A percentile compares a stretch with the other conserved stretches of the same genome.
Evolutionary conservation across 37 sponge, comb jelly and placozoan species (phyloP).

Genomic region (Agelas oroides): DNA sequence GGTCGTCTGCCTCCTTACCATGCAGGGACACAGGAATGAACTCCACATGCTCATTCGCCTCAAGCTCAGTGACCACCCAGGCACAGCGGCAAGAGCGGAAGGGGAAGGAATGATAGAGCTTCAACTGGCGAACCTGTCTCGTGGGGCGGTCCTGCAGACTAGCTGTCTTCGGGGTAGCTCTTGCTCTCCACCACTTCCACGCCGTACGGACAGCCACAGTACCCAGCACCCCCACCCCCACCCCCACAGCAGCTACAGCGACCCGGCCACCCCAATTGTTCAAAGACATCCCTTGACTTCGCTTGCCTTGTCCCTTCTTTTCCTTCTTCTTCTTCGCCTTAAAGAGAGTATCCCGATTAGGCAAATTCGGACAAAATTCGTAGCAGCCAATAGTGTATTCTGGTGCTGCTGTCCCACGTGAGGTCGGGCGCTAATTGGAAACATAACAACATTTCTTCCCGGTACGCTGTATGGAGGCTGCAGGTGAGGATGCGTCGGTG

Average conservation of each 20-base stretch:
- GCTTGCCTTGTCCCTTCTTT: too few species aligned
- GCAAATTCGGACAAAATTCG: too few species aligned
- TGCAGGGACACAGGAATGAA: slow-evolving; percentile 45
- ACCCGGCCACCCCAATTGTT: not conserved
- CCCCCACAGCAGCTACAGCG: not conserved
- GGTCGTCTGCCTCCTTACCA: slow-evolving; percentile 53
- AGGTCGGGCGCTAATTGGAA: too few species aligned
- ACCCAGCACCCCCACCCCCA: slow-evolving; percentile 22
- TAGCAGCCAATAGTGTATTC: too few species aligned
- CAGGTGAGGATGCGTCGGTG: slow-evolving; percentile 26
- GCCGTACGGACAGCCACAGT: not conserved
- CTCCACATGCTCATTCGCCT: slow-evolving; percentile 18
- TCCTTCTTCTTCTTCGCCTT: too few species aligned
- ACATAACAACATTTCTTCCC: too few species aligned
- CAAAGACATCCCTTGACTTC: too few species aligned
- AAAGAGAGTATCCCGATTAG: too few species aligned
- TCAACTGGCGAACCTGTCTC: slow-evolving; percentile 15
- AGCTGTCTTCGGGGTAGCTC: not conserved
- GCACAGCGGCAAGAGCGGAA: slow-evolving; percentile 78
- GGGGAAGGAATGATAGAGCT: slow-evolving; percentile 76
- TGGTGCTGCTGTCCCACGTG: too few species aligned
- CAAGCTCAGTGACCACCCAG: slow-evolving; percentile 63
- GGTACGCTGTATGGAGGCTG: too few species aligned
- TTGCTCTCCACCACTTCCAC: slow-evolving; percentile 14
- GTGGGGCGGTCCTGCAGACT: not conserved